Evolutionary conservation across 2,888 invertebrate genomes (phyloP).

Genomic region (Brachylomia viminalis): DNA sequence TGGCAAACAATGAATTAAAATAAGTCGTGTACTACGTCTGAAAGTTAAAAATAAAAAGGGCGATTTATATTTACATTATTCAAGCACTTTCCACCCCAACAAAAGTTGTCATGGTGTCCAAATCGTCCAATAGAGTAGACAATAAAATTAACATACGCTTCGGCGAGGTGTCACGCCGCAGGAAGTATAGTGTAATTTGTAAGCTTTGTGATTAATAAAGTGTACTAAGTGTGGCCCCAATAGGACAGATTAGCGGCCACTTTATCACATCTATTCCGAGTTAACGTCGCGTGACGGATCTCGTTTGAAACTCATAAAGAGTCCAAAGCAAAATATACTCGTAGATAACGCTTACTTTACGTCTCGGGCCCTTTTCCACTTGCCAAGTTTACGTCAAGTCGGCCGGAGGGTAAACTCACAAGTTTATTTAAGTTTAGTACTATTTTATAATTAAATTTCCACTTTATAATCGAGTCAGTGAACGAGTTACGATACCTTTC

Average conservation of each 20-base stretch:
- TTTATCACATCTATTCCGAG: slow-evolving; percentile 90
- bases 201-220: slow-evolving; percentile 91
- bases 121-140: slow-evolving; percentile 86
- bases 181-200: slow-evolving; percentile 90
- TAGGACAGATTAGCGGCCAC: slow-evolving; percentile 90
- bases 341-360: slow-evolving; percentile 89
- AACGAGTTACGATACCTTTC: slow-evolving; percentile 72
- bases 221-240: slow-evolving; percentile 90
- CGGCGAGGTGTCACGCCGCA: slow-evolving; percentile 87
- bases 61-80: slow-evolving; percentile 76
- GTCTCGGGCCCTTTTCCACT: slow-evolving; percentile 88
- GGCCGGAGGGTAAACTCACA: slow-evolving; percentile 83
- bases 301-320: slow-evolving; percentile 90
- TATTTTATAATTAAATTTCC: slow-evolving; percentile 88
- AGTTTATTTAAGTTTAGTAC: slow-evolving; percentile 86
- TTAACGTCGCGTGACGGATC: slow-evolving; percentile 91
- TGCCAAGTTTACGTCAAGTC: slow-evolving; percentile 82
- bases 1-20: slow-evolving; percentile 42
- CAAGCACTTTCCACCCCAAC: slow-evolving; percentile 80
- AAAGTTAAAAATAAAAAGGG: slow-evolving; percentile 68
- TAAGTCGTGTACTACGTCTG: slow-evolving; percentile 54
- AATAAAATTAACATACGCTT: slow-evolving; percentile 89
- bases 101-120: slow-evolving; percentile 84
- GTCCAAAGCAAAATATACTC: slow-evolving; percentile 90
- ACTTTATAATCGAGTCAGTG: slow-evolving; percentile 85